Base-by-base conservation (phyloP, 2,888 invertebrate genomes). In the Chydorus sphaericus region DNA sequence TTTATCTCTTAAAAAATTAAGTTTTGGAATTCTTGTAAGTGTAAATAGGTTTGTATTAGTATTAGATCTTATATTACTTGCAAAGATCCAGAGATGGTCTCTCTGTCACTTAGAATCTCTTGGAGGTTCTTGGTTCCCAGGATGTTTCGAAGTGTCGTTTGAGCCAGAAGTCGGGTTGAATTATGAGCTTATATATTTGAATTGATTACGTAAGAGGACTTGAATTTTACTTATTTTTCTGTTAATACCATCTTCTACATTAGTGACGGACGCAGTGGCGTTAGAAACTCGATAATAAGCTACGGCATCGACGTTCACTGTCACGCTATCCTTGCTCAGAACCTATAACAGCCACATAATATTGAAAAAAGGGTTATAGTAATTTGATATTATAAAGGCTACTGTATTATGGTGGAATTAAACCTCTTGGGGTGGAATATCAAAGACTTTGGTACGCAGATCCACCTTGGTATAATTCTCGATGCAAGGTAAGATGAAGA, bases 171-270 rank as follows among this genome's bases (percentile, higher is more conserved):
- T 5, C 63, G 60, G 6, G 62, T 57, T 11, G 66, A 63, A 60
- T 69, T 69, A 58, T 70, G 69, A 5, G 73, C n/a, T n/a, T n/a
- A n/a, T n/a, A n/a, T n/a, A n/a, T n/a, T n/a, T n/a, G n/a, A n/a
- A n/a, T n/a, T n/a, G n/a, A n/a, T n/a, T n/a, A n/a, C n/a, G n/a
- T n/a, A n/a, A n/a, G n/a, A n/a, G n/a, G n/a, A n/a, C n/a, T n/a
- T n/a, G n/a, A n/a, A n/a, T n/a, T n/a, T n/a, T n/a, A n/a, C n/a
- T n/a, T n/a, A n/a, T n/a, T n/a, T n/a, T n/a, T n/a, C n/a, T n/a
- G n/a, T n/a, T n/a, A n/a, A n/a, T n/a, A n/a, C n/a, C 93, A 69
- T 97, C 94, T 70, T 96, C 94, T 48, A 97, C 96, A 71, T 97
- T 97, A 48, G 93, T 91, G 61, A 94, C 92, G 48, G 94, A 93